A percentile compares a stretch with the other conserved stretches of the same genome.
Evolutionary conservation across 2,797 vertebrate genomes (phyloP).

Genomic region (Tamandua tetradactyla): DNA sequence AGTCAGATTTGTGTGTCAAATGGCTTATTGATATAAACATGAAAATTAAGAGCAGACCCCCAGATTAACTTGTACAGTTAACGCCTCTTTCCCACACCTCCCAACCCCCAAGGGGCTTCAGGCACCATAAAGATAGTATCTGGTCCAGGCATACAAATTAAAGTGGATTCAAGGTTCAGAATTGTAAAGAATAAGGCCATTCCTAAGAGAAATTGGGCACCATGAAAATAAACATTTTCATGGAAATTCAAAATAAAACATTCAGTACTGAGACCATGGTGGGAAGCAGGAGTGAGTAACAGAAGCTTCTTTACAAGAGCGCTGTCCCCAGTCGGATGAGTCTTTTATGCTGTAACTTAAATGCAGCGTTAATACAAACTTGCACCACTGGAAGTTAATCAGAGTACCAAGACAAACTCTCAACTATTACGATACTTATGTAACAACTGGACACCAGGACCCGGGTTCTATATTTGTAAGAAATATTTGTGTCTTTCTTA

Average conservation of each 20-base stretch:
- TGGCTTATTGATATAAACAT: constrained; percentile 17
- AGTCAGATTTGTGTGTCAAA: neutral
- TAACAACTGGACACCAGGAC: constrained; percentile 7
- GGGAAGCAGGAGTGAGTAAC: neutral
- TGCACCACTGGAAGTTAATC: neutral
- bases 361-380: neutral
- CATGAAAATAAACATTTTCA: neutral
- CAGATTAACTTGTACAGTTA: constrained; percentile 15
- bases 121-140: constrained; percentile 28
- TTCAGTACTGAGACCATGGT: neutral
- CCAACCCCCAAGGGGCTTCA: neutral
- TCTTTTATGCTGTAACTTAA: neutral
- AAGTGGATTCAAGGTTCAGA: constrained; percentile 27
- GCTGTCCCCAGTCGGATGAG: neutral
- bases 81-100: constrained; percentile 18
- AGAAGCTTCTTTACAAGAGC: neutral
- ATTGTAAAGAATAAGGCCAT: constrained; percentile 40
- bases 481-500: neutral
- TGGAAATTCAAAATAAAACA: constrained; percentile 37
- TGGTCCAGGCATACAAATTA: constrained; percentile 28
- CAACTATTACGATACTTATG: constrained; percentile 11
- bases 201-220: neutral
- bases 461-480: neutral
- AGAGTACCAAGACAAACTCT: neutral
- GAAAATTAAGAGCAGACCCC: constrained; percentile 38